phyloP scores from a whole-genome alignment of 2,888 invertebrate genomes.

The Cryptocephalus moraei region DNA sequence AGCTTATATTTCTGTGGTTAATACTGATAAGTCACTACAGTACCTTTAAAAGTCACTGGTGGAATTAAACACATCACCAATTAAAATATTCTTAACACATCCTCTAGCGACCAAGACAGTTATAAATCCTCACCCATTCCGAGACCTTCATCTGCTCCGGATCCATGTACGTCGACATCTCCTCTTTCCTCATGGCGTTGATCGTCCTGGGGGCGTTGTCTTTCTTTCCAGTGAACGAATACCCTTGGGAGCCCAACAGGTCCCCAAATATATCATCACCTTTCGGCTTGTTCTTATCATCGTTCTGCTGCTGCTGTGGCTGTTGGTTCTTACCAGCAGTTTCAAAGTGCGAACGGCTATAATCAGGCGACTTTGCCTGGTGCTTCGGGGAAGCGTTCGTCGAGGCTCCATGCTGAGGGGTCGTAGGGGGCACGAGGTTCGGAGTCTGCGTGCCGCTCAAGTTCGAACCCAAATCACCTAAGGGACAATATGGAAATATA shows the following conservation, averaged over 20 bases:
- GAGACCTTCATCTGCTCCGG: conserved; percentile 77
- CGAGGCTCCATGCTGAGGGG: conserved; percentile 32
- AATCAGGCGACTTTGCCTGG: conserved; percentile 41
- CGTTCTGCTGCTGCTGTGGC: conserved; percentile 16
- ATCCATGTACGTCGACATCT: conserved; percentile 79
- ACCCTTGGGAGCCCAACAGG: conserved; percentile 81
- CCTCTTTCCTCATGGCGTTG: conserved; percentile 86
- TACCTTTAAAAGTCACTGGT: no score
- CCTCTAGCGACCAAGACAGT: not conserved
- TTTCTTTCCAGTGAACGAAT: conserved; percentile 65
- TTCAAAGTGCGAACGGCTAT: conserved; percentile 64
- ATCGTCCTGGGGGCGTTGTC: conserved; percentile 76
- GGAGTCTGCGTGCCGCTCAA: conserved; percentile 21
- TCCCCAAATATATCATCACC: conserved; percentile 78
- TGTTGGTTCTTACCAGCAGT: conserved; percentile 30
- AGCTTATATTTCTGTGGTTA: no score
- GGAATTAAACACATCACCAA: no score
- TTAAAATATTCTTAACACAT: no score
- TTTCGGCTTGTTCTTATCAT: conserved; percentile 31
- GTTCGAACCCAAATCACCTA: no score
- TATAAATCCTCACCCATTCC: conserved; percentile 55
- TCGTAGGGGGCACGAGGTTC: conserved; percentile 24
- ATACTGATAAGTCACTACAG: no score
- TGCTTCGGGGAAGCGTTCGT: conserved; percentile 22
- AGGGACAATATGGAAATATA: no score